Evolutionary conservation across 2,888 invertebrate species (phyloP).

Genomic region (Acleris emargana): DNA sequence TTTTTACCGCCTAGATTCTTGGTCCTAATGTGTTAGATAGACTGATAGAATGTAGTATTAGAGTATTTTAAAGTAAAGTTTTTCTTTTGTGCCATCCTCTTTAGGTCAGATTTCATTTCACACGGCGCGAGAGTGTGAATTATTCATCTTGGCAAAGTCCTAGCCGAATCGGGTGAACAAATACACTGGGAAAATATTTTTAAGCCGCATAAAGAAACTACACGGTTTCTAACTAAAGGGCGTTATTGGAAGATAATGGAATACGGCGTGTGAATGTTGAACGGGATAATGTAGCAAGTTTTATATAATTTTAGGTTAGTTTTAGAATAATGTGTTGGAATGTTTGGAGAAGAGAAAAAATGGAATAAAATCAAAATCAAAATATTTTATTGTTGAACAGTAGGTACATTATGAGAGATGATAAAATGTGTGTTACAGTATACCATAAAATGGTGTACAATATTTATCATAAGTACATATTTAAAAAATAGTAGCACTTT

Average conservation of each 20-base stretch:
- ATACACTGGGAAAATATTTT: conserved; percentile 47
- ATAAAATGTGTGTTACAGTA: too few relatives aligned
- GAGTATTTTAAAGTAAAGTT: not conserved
- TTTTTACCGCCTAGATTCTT: too few relatives aligned
- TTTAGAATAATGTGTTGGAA: conserved; percentile 5
- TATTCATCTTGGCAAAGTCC: conserved; percentile 48
- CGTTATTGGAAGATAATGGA: conserved; percentile 12
- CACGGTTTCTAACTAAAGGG: conserved; percentile 16
- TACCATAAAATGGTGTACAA: too few relatives aligned
- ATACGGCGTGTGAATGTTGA: conserved; percentile 10
- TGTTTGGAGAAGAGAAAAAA: not conserved
- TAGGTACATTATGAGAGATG: too few relatives aligned
- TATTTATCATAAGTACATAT: too few relatives aligned
- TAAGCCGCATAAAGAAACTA: conserved; percentile 36
- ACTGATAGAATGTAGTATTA: not conserved
- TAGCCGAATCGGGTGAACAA: conserved; percentile 49
- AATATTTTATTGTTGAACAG: too few relatives aligned
- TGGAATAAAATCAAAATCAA: too few relatives aligned
- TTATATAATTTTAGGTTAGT: conserved; percentile 2
- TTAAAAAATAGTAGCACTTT: too few relatives aligned
- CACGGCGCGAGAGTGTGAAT: conserved; percentile 47
- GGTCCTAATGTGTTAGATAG: too few relatives aligned
- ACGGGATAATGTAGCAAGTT: conserved; percentile 6
- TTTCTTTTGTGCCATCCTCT: conserved; percentile 19
- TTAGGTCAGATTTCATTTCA: conserved; percentile 49